A percentile compares a stretch with the other conserved stretches of the same genome.
phyloP scores from a whole-genome alignment of 2,113 vertebrate genomes.

The Numida meleagris region DNA sequence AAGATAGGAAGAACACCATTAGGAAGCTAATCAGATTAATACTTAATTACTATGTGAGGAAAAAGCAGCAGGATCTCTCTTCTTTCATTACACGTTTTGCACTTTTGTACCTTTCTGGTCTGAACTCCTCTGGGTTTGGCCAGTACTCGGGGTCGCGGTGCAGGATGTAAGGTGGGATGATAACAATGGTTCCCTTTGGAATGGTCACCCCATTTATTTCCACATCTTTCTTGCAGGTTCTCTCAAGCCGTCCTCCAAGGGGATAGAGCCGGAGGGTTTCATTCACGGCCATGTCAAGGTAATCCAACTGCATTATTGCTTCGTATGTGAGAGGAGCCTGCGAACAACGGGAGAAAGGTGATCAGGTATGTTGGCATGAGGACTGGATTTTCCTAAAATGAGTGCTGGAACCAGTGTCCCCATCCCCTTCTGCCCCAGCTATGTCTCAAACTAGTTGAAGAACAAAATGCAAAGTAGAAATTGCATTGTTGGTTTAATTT shows the following conservation, averaged over 20 bases:
- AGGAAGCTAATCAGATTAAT: constrained; percentile 44
- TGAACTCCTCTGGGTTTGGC: constrained; percentile 83
- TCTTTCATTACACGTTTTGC: background rate
- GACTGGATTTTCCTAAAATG: background rate
- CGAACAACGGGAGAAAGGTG: background rate
- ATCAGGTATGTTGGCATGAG: background rate
- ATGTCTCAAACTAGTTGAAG: rapidly evolving
- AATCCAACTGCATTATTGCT: constrained; percentile 80
- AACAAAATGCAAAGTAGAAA: background rate
- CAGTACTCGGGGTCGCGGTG: constrained; percentile 76
- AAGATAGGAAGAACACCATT: constrained; percentile 21
- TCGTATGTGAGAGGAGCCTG: constrained; percentile 76
- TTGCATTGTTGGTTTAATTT: background rate
- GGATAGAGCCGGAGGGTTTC: constrained; percentile 83
- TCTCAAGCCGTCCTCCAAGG: constrained; percentile 76
- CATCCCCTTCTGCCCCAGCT: rapidly evolving
- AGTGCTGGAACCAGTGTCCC: background rate
- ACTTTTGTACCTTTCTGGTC: constrained; percentile 86
- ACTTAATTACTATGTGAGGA: background rate
- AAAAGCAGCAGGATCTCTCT: background rate
- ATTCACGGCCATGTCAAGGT: constrained; percentile 79
- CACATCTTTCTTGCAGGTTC: constrained; percentile 79
- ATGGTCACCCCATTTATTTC: constrained; percentile 84
- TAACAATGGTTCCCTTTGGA: constrained; percentile 75
- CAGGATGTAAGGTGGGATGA: constrained; percentile 71